Percentiles rank a stretch among this genome's conserved stretches.
These are phyloP conservation scores for Fopius arisanus DNA, from an alignment of 1,140 invertebrate genomes.

Conservation along the genomic window DNA sequence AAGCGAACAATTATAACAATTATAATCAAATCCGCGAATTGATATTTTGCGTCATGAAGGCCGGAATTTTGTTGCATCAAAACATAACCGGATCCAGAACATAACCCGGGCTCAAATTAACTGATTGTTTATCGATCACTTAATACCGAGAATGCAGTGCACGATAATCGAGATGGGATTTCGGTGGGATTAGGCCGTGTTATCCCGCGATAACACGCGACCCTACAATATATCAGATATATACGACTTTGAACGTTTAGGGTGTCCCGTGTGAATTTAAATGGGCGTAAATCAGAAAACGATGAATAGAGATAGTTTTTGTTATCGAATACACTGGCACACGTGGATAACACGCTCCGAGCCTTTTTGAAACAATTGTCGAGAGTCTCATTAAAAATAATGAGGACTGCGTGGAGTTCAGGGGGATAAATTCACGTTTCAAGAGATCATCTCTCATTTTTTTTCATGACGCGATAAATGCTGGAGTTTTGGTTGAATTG, in stretches of 20 bases:
- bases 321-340: not conserved
- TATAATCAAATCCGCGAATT: too few relatives aligned
- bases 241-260: not conserved
- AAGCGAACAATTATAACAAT: too few relatives aligned
- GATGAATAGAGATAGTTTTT: too few relatives aligned
- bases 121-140: slow-evolving; percentile 28
- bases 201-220: slow-evolving; percentile 13
- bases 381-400: slow-evolving; percentile 29
- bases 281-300: not conserved
- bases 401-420: not conserved
- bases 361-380: slow-evolving; percentile 6
- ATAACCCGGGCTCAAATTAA: slow-evolving; percentile 8
- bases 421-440: not conserved
- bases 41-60: too few relatives aligned
- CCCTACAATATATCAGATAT: slow-evolving; percentile 1
- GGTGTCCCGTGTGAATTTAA: not conserved
- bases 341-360: not conserved
- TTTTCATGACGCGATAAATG: not conserved
- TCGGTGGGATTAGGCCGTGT: not conserved
- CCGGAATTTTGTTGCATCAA: not conserved
- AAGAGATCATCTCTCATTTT: not conserved
- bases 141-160: slow-evolving; percentile 17
- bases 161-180: slow-evolving; percentile 20
- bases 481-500: too few relatives aligned
- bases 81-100: not conserved